Evolutionary conservation across 1,140 invertebrate genomes (phyloP).

Genomic region (Chionoecetes opilio): DNA sequence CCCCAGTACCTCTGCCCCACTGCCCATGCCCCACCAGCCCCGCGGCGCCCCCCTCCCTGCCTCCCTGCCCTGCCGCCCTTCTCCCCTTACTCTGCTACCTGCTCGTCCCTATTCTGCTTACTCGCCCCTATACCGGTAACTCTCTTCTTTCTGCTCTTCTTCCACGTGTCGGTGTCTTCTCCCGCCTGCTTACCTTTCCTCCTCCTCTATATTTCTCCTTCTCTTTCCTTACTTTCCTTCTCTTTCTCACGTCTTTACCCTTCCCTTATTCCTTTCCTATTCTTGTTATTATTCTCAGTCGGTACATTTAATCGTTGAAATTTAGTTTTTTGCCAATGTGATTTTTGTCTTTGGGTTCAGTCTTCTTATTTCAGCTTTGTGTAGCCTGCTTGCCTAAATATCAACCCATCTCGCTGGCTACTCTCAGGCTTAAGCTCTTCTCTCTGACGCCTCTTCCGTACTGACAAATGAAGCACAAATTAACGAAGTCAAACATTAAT

Average conservation of each 20-base stretch:
- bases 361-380: too few species aligned
- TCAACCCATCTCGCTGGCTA: too few species aligned
- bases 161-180: neutral
- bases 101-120: neutral
- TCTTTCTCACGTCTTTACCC: neutral
- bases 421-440: too few species aligned
- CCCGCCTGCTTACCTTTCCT: neutral
- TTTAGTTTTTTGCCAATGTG: neutral
- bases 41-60: neutral
- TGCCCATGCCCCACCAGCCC: neutral
- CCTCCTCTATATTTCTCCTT: neutral
- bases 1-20: too few species aligned
- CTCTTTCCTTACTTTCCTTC: neutral
- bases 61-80: neutral
- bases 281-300: neutral
- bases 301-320: neutral
- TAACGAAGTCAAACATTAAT: too few species aligned
- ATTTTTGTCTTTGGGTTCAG: neutral
- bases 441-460: too few species aligned
- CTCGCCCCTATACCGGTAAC: neutral
- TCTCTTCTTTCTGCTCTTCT: neutral
- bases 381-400: too few species aligned
- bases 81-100: conserved; percentile 4
- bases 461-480: too few species aligned
- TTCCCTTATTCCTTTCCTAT: neutral